Percentiles rank a stretch among this genome's conserved stretches.
phyloP scores from a whole-genome alignment of 2,888 invertebrate species.

The Tyria jacobaeae region DNA sequence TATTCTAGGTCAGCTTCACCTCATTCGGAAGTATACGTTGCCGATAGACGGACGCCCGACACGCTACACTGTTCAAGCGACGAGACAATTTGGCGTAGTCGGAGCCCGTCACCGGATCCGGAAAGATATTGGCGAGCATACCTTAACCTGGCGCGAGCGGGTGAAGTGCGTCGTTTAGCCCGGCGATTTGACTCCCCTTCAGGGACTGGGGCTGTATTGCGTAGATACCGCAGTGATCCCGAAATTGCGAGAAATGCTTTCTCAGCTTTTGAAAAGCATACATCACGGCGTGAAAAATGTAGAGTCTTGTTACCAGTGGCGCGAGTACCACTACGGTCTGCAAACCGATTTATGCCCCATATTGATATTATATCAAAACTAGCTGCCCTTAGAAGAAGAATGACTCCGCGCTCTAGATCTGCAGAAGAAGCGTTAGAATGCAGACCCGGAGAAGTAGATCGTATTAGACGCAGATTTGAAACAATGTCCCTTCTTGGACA shows the following conservation, averaged over 20 bases:
- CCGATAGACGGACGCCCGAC: conserved; percentile 82
- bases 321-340: conserved; percentile 87
- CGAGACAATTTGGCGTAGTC: conserved; percentile 89
- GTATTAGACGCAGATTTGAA: conserved; percentile 91
- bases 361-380: conserved; percentile 96
- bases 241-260: conserved; percentile 89
- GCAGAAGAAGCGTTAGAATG: conserved; percentile 82
- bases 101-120: conserved; percentile 91
- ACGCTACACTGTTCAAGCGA: conserved; percentile 87
- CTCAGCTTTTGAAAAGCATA: conserved; percentile 76
- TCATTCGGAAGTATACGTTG: conserved; percentile 80
- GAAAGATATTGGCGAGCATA: conserved; percentile 90
- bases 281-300: conserved; percentile 62
- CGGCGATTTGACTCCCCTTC: conserved; percentile 91
- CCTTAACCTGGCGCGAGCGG: conserved; percentile 90
- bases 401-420: conserved; percentile 80
- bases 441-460: conserved; percentile 90
- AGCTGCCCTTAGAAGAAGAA: conserved; percentile 87
- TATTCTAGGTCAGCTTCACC: conserved; percentile 84
- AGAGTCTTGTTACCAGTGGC: conserved; percentile 88
- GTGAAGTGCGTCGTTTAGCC: conserved; percentile 92
- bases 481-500: conserved; percentile 90
- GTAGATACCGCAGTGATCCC: conserved; percentile 92
- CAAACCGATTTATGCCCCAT: conserved; percentile 94
- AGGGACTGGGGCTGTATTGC: conserved; percentile 81